These are phyloP conservation scores for Rhodeus uyekii DNA, from an alignment of 2,797 vertebrate genomes.

Conservation along the genomic window DNA sequence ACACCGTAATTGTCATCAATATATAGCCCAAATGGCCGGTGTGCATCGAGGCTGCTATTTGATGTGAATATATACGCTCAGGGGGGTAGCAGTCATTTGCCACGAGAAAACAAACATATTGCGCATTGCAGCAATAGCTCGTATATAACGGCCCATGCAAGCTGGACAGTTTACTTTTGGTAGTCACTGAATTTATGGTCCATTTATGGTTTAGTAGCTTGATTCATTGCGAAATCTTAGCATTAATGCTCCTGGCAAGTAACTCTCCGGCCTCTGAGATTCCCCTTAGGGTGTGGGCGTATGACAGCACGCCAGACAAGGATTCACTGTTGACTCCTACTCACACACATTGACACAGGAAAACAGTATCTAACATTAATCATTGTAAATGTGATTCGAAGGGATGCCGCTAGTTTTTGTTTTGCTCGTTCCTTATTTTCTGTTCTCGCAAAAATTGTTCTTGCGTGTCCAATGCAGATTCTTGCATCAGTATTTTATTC, in stretches of 20 bases:
- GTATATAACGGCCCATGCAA: conserved; percentile 23
- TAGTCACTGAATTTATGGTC: conserved; percentile 36
- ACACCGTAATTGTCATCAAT: conserved; percentile 38
- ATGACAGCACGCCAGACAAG: conserved; percentile 39
- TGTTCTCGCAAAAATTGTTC: neutral
- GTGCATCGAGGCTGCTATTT: neutral
- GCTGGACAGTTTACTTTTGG: neutral
- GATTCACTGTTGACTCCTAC: conserved; percentile 46
- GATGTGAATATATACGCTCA: conserved; percentile 20
- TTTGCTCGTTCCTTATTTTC: neutral
- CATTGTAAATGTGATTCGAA: neutral
- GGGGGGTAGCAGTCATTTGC: conserved; percentile 35
- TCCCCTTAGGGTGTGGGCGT: conserved; percentile 33
- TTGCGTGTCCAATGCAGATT: neutral
- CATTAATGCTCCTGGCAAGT: conserved; percentile 34
- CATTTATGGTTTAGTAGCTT: conserved; percentile 32
- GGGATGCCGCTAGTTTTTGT: neutral
- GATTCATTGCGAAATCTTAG: conserved; percentile 30
- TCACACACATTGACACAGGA: conserved; percentile 33
- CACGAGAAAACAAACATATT: conserved; percentile 34
- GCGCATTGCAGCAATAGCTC: conserved; percentile 40
- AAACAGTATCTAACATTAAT: conserved; percentile 16
- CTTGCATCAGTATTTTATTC: conserved; percentile 6
- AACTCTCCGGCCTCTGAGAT: conserved; percentile 6
- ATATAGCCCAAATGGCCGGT: neutral